phyloP scores from a whole-genome alignment of 1,140 invertebrate genomes.

The Hyles euphorbiae region DNA sequence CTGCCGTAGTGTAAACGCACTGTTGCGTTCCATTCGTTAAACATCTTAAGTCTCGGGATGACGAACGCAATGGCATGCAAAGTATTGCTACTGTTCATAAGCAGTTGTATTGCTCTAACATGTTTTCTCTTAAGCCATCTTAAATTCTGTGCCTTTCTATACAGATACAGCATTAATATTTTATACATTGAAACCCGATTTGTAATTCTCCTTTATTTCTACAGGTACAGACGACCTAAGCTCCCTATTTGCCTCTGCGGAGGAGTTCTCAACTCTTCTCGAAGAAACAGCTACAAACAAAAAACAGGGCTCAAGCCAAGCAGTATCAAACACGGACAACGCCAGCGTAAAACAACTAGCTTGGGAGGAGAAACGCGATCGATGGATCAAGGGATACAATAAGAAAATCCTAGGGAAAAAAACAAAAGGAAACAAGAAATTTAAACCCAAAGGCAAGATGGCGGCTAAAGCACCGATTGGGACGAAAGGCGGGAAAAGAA shows the following conservation, averaged over 20 bases:
- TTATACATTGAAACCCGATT: too few species aligned
- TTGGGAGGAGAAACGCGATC: conserved; percentile 79
- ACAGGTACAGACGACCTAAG: conserved; percentile 68
- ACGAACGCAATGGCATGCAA: too few species aligned
- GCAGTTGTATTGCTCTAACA: too few species aligned
- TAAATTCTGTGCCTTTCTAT: too few species aligned
- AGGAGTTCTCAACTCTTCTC: conserved; percentile 83
- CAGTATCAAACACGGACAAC: conserved; percentile 80
- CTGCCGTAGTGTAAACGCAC: too few species aligned
- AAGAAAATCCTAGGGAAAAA: conserved; percentile 59
- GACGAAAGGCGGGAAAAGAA: conserved; percentile 48
- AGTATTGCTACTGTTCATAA: too few species aligned
- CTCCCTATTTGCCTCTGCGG: conserved; percentile 82
- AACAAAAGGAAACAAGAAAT: conserved; percentile 29
- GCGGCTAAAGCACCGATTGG: conserved; percentile 19
- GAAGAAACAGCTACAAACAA: conserved; percentile 80
- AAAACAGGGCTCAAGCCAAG: conserved; percentile 79
- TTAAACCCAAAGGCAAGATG: conserved; percentile 22
- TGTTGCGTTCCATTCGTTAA: too few species aligned
- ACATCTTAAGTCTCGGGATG: too few species aligned
- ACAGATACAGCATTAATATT: too few species aligned
- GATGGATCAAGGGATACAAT: conserved; percentile 69
- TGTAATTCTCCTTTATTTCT: not conserved
- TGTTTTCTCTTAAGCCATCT: too few species aligned
- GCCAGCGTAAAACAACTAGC: conserved; percentile 80